Base-by-base conservation (phyloP, 2,113 vertebrate genomes). In the Callionymus lyra region DNA sequence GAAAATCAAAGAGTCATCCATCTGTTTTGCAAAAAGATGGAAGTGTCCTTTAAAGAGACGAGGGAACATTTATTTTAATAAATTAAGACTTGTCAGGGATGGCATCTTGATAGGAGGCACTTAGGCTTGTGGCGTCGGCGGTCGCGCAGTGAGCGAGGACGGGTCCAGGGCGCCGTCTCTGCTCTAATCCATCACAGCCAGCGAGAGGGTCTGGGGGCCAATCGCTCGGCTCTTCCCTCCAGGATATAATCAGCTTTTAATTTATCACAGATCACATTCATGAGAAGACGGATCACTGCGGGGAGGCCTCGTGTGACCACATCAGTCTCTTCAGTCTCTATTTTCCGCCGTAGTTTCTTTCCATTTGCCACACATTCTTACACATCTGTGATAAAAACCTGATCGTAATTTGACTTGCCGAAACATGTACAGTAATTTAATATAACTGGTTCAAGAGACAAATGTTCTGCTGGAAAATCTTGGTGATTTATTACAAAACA, bases 181-280 rank as follows among this genome's bases (percentile, higher is more conserved):
- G 41, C 45, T 58, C 69, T 76, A 70, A 82, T 85, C 79, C 82
- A 83, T 87, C 85, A 84, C 60, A 15, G 47, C 55, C 63, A 65
- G 47, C 27, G 18, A 38, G 35, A 63, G 44, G 62, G 45, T 42
- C 36, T 33, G 31, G 45, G 50, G 69, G 68, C 50, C 52, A 35
- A 61, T 70, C 27, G 38, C 65, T 64, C 63, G 53, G 63, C 64
- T 65, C 73, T 65, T 77, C 65, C 66, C 72, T 66, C 53, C 63
- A 67, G 70, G 67, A 79, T 72, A 80, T 84, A 82, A 87, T 84
- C 79, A 82, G 75, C 71, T 77, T 84, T 84, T 84, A 81, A 84
- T 85, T 85, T 80, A 77, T 81, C 66, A 68, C 54, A 50, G 56
- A 80, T 79, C 70, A 53, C 70, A 64, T 64, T 68, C 49, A 76